Evolutionary conservation across 2,113 vertebrate species (phyloP).

Genomic region (Gallinago paraguaiae): DNA sequence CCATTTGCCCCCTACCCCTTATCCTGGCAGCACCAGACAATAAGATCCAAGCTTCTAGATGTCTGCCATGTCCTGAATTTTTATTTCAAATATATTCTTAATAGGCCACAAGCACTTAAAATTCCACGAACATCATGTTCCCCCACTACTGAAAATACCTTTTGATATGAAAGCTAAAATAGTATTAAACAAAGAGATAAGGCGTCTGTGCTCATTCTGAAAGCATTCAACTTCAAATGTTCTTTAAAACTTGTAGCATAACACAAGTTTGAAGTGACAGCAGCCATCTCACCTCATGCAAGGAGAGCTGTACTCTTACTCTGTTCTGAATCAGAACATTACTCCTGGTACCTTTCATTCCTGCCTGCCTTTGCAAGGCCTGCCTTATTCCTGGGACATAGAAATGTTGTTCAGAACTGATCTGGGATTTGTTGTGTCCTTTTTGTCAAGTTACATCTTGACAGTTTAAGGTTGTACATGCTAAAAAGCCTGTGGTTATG

Average conservation of each 20-base stretch:
- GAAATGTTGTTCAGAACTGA: neutral
- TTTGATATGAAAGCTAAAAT: neutral
- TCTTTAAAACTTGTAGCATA: neutral
- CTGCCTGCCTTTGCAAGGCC: neutral
- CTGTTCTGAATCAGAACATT: neutral
- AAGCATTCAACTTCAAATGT: neutral
- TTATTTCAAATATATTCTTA: neutral
- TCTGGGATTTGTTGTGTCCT: neutral
- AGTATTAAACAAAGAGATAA: neutral
- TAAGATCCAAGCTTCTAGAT: neutral
- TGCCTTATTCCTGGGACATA: neutral
- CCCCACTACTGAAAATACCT: neutral
- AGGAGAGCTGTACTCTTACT: neutral
- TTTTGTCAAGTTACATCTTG: neutral
- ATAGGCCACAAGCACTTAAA: neutral
- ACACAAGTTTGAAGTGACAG: neutral
- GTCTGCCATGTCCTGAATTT: neutral
- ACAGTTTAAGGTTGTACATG: neutral
- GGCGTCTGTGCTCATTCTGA: neutral
- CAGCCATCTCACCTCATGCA: neutral
- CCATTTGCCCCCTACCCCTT: neutral
- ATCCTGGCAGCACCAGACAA: neutral
- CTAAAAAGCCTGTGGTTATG: neutral
- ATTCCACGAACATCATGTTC: neutral
- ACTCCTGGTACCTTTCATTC: fast-evolving